phyloP scores from a whole-genome alignment of 2,888 invertebrate species.

The Pteria penguin region DNA sequence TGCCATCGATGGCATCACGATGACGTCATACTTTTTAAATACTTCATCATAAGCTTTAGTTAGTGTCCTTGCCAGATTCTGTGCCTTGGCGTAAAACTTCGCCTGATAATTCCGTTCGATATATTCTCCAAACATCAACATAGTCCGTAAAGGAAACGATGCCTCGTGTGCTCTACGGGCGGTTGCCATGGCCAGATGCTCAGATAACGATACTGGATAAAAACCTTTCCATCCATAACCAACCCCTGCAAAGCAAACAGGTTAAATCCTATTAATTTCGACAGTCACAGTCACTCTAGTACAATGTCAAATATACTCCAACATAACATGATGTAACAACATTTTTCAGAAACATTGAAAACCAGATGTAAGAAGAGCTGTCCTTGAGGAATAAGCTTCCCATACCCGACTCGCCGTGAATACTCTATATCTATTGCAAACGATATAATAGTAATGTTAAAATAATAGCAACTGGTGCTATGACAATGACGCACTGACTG shows the following conservation, averaged over 20 bases:
- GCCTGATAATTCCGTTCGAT: slow-evolving; percentile 53
- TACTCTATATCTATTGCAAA: too few species aligned
- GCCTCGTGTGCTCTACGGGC: slow-evolving; percentile 46
- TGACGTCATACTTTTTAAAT: slow-evolving; percentile 62
- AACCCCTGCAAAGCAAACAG: not conserved
- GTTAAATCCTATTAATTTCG: too few species aligned
- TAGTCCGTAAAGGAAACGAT: slow-evolving; percentile 47
- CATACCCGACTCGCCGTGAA: too few species aligned
- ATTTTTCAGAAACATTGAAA: too few species aligned
- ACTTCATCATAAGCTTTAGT: slow-evolving; percentile 57
- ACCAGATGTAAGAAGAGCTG: not conserved
- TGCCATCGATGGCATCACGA: slow-evolving; percentile 69
- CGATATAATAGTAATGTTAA: too few species aligned
- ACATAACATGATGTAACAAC: too few species aligned
- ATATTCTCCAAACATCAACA: slow-evolving; percentile 48
- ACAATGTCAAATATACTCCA: too few species aligned
- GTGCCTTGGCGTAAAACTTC: slow-evolving; percentile 58
- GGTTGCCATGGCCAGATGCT: slow-evolving; percentile 45
- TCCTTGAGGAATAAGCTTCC: not conserved
- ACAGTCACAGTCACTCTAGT: too few species aligned
- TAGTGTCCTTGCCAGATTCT: slow-evolving; percentile 52
- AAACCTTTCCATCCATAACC: not conserved
- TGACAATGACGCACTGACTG: too few species aligned
- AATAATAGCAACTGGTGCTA: too few species aligned
- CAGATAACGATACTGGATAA: slow-evolving; percentile 43